These are phyloP conservation scores for Meiosimyza decipiens DNA, from an alignment of 2,888 invertebrate genomes.

Conservation along the genomic window DNA sequence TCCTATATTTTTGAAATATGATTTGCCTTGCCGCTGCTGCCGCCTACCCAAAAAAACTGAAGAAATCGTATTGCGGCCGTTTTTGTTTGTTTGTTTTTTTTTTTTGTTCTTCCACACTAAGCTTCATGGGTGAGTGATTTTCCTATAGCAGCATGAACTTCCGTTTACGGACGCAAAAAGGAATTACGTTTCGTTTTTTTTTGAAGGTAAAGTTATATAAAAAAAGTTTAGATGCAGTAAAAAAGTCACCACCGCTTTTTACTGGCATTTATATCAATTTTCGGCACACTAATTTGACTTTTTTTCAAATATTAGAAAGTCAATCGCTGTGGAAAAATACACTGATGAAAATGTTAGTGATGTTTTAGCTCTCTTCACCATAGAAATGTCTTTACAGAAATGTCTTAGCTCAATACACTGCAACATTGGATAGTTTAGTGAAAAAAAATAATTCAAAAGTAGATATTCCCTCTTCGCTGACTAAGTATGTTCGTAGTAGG, in stretches of 20 bases:
- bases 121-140: slow-evolving; percentile 21
- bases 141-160: slow-evolving; percentile 5
- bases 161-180: slow-evolving; percentile 1
- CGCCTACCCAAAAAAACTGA: not conserved
- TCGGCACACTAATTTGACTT: no score
- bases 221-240: not conserved
- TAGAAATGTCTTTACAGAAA: no score
- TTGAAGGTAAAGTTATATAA: not conserved
- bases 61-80: not conserved
- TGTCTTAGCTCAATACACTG: no score
- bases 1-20: slow-evolving; percentile 8
- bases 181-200: not conserved
- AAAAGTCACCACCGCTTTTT: not conserved
- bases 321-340: no score
- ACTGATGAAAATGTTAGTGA: no score
- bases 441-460: no score
- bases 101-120: not conserved
- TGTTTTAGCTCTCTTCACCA: no score
- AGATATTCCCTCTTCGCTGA: no score
- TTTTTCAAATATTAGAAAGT: no score
- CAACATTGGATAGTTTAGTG: no score
- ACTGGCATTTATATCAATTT: not conserved
- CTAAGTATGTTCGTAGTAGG: no score
- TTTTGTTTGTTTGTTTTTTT: not conserved
- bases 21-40: not conserved